Base-by-base conservation (phyloP, 2,888 invertebrate species). In the Sabatieria punctata region DNA sequence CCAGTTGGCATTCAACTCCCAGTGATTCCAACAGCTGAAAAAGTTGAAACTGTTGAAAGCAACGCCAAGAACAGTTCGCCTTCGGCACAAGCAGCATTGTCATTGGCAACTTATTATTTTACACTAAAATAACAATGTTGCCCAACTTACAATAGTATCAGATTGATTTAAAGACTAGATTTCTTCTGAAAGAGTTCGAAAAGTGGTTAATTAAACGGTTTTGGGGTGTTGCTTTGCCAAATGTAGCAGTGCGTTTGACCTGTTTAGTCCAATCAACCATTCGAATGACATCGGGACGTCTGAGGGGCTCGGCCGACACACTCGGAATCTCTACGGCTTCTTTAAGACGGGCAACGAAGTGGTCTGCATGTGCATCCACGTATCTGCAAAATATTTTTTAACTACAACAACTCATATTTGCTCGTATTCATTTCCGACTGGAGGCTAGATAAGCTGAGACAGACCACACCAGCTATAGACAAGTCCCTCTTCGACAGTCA, bases 251-350 rank as follows among this genome's bases (percentile, higher is more conserved):
- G 4, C 6, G 13, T 40, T 15, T 48, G 25, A 62, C 63, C 46
- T 54, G 48, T 43, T 58, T 52, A 15, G 60, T 52, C 84, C 86
- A 91, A 52, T 84, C 71, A 25, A 85, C 77, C 89, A 93, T 89
- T 55, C 75, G 77, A 18, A 78, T 71, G 54, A 86, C 78, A 54
- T 93, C 88, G 18, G 71, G 68, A 40, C 93, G 76, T 52, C 77
- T 76, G 50, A 84, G 79, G 2, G 81, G 77, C 78, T 83, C 85
- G 61, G 85, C 80, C 23, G 93, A 93, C n/a, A 95, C 88, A 4
- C 89, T 89, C 57, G 82, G 80, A 60, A 95, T 93, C 2, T 82
- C 84, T 24, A 95, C 89, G 1, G 82, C 84, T 61, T 85, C 82
- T 46, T 75, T 75, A 48, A 95, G 71, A 51, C 78, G 76, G 41